Conservation (phyloP, 1,140 invertebrate genomes). For the Zaprionus vittiger region DNA sequence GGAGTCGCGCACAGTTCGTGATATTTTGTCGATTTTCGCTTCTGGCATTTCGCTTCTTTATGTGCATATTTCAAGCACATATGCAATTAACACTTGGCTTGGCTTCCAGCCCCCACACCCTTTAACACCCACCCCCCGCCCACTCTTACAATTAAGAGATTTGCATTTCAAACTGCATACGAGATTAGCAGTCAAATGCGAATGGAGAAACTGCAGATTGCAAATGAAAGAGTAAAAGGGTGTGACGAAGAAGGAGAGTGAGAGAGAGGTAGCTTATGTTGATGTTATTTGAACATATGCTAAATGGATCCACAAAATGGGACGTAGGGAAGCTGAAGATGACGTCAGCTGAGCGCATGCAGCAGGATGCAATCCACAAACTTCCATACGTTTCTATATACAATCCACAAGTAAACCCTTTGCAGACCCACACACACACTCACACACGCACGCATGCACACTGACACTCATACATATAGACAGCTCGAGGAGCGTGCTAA, state of each 20-base stretch:
- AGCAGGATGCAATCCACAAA: conserved; percentile 24
- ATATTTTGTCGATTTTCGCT: conserved; percentile 65
- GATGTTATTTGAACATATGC: conserved; percentile 1
- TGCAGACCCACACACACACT: conserved; percentile 6
- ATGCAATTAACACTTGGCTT: conserved; percentile 60
- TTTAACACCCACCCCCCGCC: too few relatives aligned
- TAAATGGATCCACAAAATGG: conserved; percentile 2
- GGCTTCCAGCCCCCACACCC: conserved; percentile 3
- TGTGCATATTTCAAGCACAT: conserved; percentile 58
- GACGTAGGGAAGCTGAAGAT: background rate
- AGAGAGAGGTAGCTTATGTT: conserved; percentile 1
- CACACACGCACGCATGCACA: background rate
- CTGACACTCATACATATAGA: conserved; percentile 20
- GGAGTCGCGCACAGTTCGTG: conserved; percentile 58
- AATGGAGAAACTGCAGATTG: conserved; percentile 53
- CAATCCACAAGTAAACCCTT: conserved; percentile 14
- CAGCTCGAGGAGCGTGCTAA: conserved; percentile 43
- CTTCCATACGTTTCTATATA: background rate
- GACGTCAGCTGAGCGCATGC: conserved; percentile 50
- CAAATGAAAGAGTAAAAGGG: background rate
- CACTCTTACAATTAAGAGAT: background rate
- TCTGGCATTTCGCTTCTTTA: conserved; percentile 31
- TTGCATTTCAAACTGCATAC: conserved; percentile 17
- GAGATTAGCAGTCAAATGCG: conserved; percentile 42
- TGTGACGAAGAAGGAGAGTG: background rate